Base-by-base conservation (phyloP, 2,113 vertebrate species). In the Polypterus senegalus region DNA sequence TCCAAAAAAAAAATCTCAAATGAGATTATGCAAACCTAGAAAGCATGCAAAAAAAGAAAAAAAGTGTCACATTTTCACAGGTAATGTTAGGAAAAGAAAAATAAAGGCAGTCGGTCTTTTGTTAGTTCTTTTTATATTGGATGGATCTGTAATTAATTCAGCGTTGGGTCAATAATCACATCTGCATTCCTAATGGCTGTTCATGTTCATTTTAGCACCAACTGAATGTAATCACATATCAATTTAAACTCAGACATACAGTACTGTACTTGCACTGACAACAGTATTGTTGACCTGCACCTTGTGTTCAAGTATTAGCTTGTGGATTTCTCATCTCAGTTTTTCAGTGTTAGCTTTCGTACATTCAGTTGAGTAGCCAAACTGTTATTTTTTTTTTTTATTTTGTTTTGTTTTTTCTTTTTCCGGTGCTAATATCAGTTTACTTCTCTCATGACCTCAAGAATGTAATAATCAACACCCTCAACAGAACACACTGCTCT, bases 391-490 rank as follows among this genome's bases (percentile, higher is more conserved):
- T 27, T 27, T 27, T 27, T 27, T 27, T 27, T 27, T 27, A 2
- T 27, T 27, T 27, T 27, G 27, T 27, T 27, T 27, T 27, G 27
- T 10, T 5, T 11, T 48, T 6, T 63, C 49, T 64, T 54, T 46
- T 49, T 49, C 5, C 47, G 47, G 51, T 65, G 58, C 47, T 61
- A 44, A 61, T n/a, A 61, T 7, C 10, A 44, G 59, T 48, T 59
- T 58, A 55, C 7, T 43, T 60, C 46, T 60, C 51, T 60, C 51
- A 63, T 55, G 73, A 78, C 73, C 71, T 72, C 67, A 76, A 74
- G 78, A 79, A 82, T 79, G 77, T 81, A 69, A 75, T 70, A 52
- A 4, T 27, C 60, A 43, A 49, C 44, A 54, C 49, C 46, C 49
- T 27, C 27, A 27, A 27, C 27, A 27, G 27, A 27, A 27, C 27